Base-by-base conservation (phyloP, 2,113 vertebrate species). In the Colius striatus region DNA sequence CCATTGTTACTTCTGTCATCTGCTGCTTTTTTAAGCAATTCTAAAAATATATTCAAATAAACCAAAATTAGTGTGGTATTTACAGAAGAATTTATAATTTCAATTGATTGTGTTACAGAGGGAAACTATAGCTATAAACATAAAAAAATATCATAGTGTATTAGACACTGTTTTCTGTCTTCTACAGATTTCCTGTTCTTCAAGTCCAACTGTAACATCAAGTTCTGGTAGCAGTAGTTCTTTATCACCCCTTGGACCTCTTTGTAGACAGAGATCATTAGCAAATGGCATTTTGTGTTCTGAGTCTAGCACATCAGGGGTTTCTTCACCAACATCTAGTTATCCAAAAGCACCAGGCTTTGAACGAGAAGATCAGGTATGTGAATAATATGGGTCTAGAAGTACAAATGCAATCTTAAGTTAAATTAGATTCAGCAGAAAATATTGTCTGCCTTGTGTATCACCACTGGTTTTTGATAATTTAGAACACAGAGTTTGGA, bases 281-380 rank as follows among this genome's bases (percentile, higher is more conserved):
- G 98, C 97, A 98, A 98, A 98, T 87, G 97, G 95, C 94, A 94
- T 97, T 97, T 98, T 98, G 97, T 98, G 98, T 98, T 98, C 98
- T 95, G 98, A 98, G 90, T 98, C 98, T 95, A 97, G 95, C 95
- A 96, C 98, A 65, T 98, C 98, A 97, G 97, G 96, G 97, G 97
- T 98, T 96, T 98, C 98, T 78, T 98, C 98, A 97, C 98, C 98
- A 94, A 98, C 95, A 92, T 97, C 97, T 97, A 98, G 97, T 97
- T 98, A 98, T 98, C 98, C 98, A 68, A 98, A 98, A 98, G 98
- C 98, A 96, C 98, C 98, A 86, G 98, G 98, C 94, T 98, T 98
- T 98, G 98, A 98, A 97, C 98, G 98, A 89, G 98, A 98, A 97
- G 98, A 98, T 97, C 98, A 98, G 98, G 98, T 99, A 98, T 95